Evolutionary conservation across 2,113 vertebrate species (phyloP).

Genomic region (Ariopsis seemanni): DNA sequence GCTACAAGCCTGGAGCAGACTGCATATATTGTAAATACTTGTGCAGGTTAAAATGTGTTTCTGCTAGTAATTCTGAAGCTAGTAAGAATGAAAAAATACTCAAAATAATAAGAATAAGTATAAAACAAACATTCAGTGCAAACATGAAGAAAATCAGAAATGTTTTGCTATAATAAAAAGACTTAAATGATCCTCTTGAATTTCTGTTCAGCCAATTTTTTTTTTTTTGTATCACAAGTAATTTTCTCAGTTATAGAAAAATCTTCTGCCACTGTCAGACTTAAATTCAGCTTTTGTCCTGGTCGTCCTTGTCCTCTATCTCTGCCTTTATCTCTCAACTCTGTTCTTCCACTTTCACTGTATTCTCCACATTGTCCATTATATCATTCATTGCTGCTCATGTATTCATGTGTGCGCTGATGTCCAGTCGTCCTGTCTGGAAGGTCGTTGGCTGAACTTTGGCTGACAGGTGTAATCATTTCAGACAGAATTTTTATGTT

Average conservation of each 20-base stretch:
- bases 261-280: neutral
- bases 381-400: neutral
- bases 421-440: neutral
- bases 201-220: neutral
- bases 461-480: neutral
- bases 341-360: neutral
- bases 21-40: neutral
- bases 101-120: neutral
- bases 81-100: neutral
- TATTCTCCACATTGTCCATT: neutral
- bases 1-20: too few species aligned
- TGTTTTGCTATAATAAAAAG: too few species aligned
- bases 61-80: neutral
- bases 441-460: neutral
- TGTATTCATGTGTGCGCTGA: neutral
- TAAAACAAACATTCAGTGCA: too few species aligned
- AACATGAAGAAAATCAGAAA: too few species aligned
- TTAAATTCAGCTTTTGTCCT: neutral
- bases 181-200: neutral
- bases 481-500: neutral
- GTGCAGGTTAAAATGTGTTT: neutral
- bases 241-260: neutral
- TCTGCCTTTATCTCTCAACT: neutral
- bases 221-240: constrained; percentile 10
- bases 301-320: neutral